These are phyloP conservation scores for Pollicipes pollicipes DNA, from an alignment of 1,140 invertebrate genomes.

Conservation along the genomic window DNA sequence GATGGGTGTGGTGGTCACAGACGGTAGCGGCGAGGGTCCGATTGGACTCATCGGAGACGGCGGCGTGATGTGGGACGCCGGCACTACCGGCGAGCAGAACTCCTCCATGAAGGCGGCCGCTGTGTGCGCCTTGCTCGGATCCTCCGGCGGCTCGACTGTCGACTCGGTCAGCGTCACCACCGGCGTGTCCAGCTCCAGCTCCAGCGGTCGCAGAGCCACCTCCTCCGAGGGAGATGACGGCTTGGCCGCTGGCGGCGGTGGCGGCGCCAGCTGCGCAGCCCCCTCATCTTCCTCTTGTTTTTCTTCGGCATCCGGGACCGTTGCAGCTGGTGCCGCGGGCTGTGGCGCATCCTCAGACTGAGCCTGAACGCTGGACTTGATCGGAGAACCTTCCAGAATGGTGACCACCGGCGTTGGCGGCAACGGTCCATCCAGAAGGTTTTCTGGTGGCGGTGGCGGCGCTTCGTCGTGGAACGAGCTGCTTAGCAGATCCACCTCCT, in stretches of 20 bases:
- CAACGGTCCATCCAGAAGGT: not conserved
- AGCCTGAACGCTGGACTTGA: too few relatives aligned
- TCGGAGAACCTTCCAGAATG: too few relatives aligned
- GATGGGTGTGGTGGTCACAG: not conserved
- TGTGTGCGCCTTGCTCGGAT: not conserved
- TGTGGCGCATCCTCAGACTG: not conserved
- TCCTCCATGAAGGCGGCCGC: not conserved
- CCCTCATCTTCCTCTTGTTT: not conserved
- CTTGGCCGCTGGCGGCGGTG: not conserved
- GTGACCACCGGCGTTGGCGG: too few relatives aligned
- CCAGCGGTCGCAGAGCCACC: not conserved
- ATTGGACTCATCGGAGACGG: not conserved
- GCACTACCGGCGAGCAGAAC: not conserved
- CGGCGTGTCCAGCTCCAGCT: not conserved
- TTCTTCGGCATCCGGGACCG: too few relatives aligned
- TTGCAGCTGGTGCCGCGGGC: too few relatives aligned
- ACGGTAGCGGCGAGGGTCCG: not conserved
- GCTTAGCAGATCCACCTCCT: constrained; percentile 17
- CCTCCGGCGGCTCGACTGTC: not conserved
- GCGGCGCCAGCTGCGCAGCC: not conserved
- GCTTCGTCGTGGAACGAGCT: constrained; percentile 11
- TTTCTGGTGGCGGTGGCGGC: not conserved
- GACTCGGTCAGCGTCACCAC: not conserved
- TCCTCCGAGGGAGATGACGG: not conserved
- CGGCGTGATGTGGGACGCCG: not conserved